Conservation (phyloP, 1,140 invertebrate species). For the Lanistes nyassanus region DNA sequence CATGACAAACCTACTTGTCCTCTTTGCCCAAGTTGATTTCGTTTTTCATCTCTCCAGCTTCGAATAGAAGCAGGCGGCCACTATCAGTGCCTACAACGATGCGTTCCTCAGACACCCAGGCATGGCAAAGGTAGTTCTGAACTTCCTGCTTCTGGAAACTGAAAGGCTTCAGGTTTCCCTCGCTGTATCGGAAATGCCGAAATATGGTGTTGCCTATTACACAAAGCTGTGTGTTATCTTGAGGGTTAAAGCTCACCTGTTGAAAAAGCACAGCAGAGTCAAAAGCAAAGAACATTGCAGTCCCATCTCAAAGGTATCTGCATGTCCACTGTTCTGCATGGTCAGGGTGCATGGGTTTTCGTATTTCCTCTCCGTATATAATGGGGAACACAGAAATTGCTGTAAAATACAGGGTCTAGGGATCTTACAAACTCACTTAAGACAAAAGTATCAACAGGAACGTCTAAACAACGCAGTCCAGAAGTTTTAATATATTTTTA, state of each 20-base stretch:
- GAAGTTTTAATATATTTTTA: too few relatives aligned
- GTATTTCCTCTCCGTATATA: too few relatives aligned
- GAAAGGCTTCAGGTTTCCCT: constrained; percentile 83
- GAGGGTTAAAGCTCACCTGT: constrained; percentile 79
- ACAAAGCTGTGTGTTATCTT: constrained; percentile 79
- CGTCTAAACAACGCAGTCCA: too few relatives aligned
- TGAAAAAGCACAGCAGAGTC: constrained; percentile 4
- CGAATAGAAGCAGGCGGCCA: constrained; percentile 79
- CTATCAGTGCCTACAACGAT: constrained; percentile 80
- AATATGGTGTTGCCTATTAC: constrained; percentile 80
- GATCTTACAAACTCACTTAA: too few relatives aligned
- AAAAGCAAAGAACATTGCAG: too few relatives aligned
- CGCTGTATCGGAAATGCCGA: constrained; percentile 81
- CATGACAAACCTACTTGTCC: constrained; percentile 38
- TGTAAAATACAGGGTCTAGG: too few relatives aligned
- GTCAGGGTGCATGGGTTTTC: too few relatives aligned
- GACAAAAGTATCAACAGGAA: too few relatives aligned
- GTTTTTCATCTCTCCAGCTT: constrained; percentile 80
- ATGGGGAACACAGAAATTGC: too few relatives aligned
- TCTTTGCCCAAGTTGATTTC: constrained; percentile 59
- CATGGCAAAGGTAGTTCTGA: constrained; percentile 76
- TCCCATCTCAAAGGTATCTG: too few relatives aligned
- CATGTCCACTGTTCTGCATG: too few relatives aligned
- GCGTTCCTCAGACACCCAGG: constrained; percentile 74
- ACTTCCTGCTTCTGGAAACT: constrained; percentile 85